Conservation (phyloP, 2,113 vertebrate genomes). For the Strix uralensis region DNA sequence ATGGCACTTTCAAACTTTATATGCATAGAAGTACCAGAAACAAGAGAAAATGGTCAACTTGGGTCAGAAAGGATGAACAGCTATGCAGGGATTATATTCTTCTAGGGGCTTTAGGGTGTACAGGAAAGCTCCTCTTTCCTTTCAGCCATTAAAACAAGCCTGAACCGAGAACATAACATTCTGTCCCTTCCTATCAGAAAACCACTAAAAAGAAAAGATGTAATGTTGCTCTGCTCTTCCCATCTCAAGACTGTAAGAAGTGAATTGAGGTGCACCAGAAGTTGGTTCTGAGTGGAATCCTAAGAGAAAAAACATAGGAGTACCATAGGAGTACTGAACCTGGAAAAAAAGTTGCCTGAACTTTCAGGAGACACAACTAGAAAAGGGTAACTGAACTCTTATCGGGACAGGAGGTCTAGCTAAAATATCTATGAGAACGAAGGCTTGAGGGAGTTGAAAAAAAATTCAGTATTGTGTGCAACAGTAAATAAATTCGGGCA, state of each 20-base stretch:
- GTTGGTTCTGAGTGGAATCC: neutral
- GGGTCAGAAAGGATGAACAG: neutral
- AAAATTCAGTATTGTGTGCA: neutral
- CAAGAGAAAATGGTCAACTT: neutral
- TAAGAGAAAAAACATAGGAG: neutral
- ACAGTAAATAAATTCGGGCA: neutral
- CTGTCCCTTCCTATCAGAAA: neutral
- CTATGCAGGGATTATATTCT: neutral
- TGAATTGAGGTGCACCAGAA: neutral
- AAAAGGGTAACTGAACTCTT: neutral
- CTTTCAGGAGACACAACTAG: neutral
- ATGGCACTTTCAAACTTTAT: neutral
- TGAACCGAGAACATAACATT: neutral
- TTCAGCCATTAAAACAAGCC: neutral
- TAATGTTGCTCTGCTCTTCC: neutral
- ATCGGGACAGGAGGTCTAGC: neutral
- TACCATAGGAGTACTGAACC: neutral
- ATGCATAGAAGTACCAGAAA: neutral
- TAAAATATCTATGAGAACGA: neutral
- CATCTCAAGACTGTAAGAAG: neutral
- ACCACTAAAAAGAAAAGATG: neutral
- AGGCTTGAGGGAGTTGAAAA: neutral
- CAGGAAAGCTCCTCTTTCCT: neutral
- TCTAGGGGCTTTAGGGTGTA: neutral
- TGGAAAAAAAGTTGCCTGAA: neutral